Evolutionary conservation across 2,113 vertebrate genomes (phyloP).

Genomic region (Manacus vitellinus): DNA sequence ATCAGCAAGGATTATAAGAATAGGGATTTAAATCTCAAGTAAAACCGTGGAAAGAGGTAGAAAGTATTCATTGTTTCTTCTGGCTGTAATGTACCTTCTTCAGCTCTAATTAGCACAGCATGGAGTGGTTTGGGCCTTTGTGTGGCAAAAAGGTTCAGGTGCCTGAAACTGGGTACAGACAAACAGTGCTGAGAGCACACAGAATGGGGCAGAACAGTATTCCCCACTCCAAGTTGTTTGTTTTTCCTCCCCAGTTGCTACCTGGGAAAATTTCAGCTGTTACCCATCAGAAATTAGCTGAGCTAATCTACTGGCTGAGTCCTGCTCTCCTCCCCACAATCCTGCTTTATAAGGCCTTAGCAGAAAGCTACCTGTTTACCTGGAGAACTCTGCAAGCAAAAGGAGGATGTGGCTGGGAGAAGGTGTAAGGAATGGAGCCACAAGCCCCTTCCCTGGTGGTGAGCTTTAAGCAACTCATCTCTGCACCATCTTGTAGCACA

Average conservation of each 20-base stretch:
- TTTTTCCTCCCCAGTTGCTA: neutral
- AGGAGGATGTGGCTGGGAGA: neutral
- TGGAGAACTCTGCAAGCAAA: neutral
- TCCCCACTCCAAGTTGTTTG: neutral
- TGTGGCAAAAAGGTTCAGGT: neutral
- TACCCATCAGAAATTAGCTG: neutral
- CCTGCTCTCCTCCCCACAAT: neutral
- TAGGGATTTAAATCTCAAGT: neutral
- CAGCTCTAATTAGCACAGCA: neutral
- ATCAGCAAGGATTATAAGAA: neutral
- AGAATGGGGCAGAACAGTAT: neutral
- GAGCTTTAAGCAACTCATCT: neutral
- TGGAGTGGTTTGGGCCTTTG: neutral
- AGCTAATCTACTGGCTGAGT: neutral
- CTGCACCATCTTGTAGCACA: neutral
- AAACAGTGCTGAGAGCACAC: neutral
- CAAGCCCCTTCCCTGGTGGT: fast-evolving
- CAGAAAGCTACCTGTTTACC: neutral
- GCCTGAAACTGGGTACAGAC: neutral
- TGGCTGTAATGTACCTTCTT: neutral
- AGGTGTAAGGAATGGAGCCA: neutral
- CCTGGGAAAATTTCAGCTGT: neutral
- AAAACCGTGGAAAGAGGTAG: neutral
- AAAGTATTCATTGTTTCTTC: neutral
- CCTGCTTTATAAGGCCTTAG: neutral